A percentile compares a stretch with the other conserved stretches of the same genome.
These are phyloP conservation scores for Psephotus haematonotus DNA, from an alignment of 2,113 vertebrate genomes.

Conservation along the genomic window DNA sequence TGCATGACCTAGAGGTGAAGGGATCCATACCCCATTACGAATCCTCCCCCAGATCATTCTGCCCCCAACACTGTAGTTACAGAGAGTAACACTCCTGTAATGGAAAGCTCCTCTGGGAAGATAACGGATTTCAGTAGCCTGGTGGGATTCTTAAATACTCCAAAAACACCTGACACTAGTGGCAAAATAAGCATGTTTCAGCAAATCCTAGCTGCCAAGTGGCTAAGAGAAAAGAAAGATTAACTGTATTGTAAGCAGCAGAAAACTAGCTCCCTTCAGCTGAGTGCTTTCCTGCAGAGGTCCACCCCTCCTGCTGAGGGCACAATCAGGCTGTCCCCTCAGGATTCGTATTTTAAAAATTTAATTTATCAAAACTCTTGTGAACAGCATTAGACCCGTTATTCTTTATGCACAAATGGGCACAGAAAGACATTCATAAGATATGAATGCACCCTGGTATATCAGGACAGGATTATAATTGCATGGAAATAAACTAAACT, in stretches of 20 bases:
- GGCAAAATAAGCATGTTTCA: slow-evolving; percentile 1
- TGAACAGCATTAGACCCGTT: neutral
- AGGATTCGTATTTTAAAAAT: neutral
- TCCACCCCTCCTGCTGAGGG: neutral
- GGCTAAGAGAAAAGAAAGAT: neutral
- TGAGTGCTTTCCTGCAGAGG: neutral
- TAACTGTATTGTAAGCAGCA: neutral
- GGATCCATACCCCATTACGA: slow-evolving; percentile 54
- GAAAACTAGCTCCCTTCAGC: neutral
- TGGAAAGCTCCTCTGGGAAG: slow-evolving; percentile 5
- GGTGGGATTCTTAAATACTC: neutral
- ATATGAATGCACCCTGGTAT: neutral
- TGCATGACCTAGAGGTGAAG: slow-evolving; percentile 51
- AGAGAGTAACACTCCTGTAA: neutral
- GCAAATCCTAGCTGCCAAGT: neutral
- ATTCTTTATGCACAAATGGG: neutral
- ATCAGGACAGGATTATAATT: slow-evolving; percentile 12
- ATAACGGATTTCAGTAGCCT: neutral
- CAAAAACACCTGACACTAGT: neutral
- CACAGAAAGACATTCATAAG: slow-evolving; percentile 11
- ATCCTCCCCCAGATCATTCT: slow-evolving; percentile 39
- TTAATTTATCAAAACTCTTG: neutral
- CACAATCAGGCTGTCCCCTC: neutral
- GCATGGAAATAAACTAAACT: slow-evolving; percentile 16
- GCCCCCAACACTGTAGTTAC: neutral